Percentiles rank a stretch among this genome's conserved stretches.
These are phyloP conservation scores for Aethes cnicana DNA, from an alignment of 2,888 invertebrate species.

Conservation along the genomic window DNA sequence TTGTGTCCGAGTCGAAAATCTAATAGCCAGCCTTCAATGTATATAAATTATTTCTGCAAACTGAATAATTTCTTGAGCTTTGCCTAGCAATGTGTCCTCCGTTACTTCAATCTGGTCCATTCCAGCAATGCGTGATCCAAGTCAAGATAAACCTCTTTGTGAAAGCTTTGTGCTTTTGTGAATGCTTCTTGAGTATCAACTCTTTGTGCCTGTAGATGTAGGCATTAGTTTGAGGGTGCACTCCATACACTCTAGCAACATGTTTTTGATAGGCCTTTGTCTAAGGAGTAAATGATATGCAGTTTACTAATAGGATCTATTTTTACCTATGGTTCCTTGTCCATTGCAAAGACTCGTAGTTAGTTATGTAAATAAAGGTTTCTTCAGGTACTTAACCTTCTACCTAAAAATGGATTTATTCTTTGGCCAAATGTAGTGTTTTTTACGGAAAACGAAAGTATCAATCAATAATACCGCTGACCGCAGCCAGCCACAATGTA, in stretches of 20 bases:
- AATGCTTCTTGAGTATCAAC: slow-evolving; percentile 42
- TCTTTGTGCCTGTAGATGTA: slow-evolving; percentile 48
- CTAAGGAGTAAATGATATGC: slow-evolving; percentile 48
- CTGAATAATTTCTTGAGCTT: slow-evolving; percentile 42
- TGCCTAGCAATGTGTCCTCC: slow-evolving; percentile 39
- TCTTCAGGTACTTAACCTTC: too few species aligned
- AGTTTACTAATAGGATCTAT: slow-evolving; percentile 45
- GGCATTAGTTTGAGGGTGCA: slow-evolving; percentile 43
- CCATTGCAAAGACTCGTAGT: too few species aligned
- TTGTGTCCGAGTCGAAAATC: slow-evolving; percentile 46
- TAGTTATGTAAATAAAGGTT: too few species aligned
- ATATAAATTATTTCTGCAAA: slow-evolving; percentile 40
- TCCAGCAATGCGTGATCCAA: slow-evolving; percentile 45
- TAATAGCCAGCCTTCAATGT: slow-evolving; percentile 45
- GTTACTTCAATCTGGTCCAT: slow-evolving; percentile 43
- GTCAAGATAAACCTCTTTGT: slow-evolving; percentile 37
- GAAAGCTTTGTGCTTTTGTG: slow-evolving; percentile 41
- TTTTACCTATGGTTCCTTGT: slow-evolving; percentile 34
- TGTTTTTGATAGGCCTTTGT: slow-evolving; percentile 46
- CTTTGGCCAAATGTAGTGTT: too few species aligned
- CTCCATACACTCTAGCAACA: slow-evolving; percentile 46
- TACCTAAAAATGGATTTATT: too few species aligned
- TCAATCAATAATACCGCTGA: too few species aligned
- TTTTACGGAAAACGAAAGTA: too few species aligned
- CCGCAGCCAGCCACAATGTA: too few species aligned